A percentile compares a stretch with the other conserved stretches of the same genome.
Conservation (phyloP, 1,140 invertebrate genomes). For the Achroia grisella region DNA sequence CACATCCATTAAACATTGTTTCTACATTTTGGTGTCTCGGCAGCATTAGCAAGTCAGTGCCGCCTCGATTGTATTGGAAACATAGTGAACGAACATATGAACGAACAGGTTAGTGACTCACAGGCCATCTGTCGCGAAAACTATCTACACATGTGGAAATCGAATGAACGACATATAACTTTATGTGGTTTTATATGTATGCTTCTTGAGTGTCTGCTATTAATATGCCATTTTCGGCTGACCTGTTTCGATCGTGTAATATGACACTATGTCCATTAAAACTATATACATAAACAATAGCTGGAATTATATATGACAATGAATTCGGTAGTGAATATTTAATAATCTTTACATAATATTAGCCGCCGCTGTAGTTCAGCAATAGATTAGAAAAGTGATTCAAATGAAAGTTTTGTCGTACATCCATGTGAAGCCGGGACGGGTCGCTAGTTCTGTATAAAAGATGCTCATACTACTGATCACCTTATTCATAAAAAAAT, state of each 20-base stretch:
- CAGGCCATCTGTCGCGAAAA: slow-evolving; percentile 63
- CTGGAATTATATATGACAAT: not conserved
- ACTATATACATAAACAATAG: not conserved
- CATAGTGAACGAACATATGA: slow-evolving; percentile 29
- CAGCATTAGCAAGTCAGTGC: slow-evolving; percentile 27
- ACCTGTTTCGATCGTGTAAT: slow-evolving; percentile 35
- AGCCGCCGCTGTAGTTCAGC: too few relatives aligned
- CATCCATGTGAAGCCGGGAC: too few relatives aligned
- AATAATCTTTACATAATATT: too few relatives aligned
- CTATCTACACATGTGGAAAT: slow-evolving; percentile 58
- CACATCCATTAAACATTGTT: slow-evolving; percentile 16
- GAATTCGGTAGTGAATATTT: slow-evolving; percentile 6
- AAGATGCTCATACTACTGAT: too few relatives aligned
- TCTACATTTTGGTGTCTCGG: slow-evolving; percentile 17
- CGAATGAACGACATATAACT: slow-evolving; percentile 36
- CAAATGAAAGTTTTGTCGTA: too few relatives aligned
- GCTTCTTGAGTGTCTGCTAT: slow-evolving; percentile 31
- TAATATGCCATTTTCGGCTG: slow-evolving; percentile 42
- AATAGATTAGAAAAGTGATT: too few relatives aligned
- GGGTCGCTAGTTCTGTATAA: too few relatives aligned
- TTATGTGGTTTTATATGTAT: slow-evolving; percentile 33
- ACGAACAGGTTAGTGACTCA: slow-evolving; percentile 63
- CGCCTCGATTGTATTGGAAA: slow-evolving; percentile 45
- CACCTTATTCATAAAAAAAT: too few relatives aligned
- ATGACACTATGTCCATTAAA: slow-evolving; percentile 27